phyloP scores from a whole-genome alignment of 2,888 invertebrate species.

The Acanthococcus lagerstroemiae region DNA sequence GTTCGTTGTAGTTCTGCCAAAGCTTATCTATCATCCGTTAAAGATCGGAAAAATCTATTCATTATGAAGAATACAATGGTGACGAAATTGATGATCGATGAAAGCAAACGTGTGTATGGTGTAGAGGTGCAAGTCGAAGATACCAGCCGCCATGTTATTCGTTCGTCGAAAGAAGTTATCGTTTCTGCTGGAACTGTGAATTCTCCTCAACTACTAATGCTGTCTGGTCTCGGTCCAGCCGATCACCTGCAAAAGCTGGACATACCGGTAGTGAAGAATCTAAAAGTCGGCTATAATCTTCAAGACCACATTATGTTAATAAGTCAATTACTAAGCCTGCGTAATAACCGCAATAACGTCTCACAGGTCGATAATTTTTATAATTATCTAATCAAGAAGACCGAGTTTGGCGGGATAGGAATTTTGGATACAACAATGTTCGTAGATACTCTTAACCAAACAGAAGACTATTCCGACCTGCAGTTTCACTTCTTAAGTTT shows the following conservation, averaged over 20 bases:
- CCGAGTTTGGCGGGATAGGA: background rate
- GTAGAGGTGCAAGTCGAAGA: conserved; percentile 51
- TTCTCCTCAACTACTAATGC: conserved; percentile 69
- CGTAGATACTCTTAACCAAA: conserved; percentile 45
- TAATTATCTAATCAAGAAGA: conserved; percentile 42
- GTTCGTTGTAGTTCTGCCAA: conserved; percentile 72
- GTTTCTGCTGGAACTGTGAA: conserved; percentile 77
- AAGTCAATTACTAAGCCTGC: conserved; percentile 43
- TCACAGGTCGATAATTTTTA: no score
- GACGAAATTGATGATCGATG: conserved; percentile 55
- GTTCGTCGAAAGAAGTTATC: conserved; percentile 67
- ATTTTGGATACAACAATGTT: conserved; percentile 45
- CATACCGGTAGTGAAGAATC: conserved; percentile 52
- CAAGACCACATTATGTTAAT: conserved; percentile 78
- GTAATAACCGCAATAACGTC: no score
- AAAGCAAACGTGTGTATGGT: conserved; percentile 52
- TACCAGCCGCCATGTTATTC: conserved; percentile 46
- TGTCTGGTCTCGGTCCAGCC: conserved; percentile 68
- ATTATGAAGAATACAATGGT: conserved; percentile 58
- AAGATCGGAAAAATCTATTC: conserved; percentile 59
- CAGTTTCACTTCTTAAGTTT: conserved; percentile 46
- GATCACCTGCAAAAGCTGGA: conserved; percentile 51
- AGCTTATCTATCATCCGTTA: conserved; percentile 60
- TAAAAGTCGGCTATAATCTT: conserved; percentile 69
- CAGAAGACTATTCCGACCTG: conserved; percentile 47